Evolutionary conservation across 2,888 invertebrate genomes (phyloP).

Genomic region (Cremastinae sp.): DNA sequence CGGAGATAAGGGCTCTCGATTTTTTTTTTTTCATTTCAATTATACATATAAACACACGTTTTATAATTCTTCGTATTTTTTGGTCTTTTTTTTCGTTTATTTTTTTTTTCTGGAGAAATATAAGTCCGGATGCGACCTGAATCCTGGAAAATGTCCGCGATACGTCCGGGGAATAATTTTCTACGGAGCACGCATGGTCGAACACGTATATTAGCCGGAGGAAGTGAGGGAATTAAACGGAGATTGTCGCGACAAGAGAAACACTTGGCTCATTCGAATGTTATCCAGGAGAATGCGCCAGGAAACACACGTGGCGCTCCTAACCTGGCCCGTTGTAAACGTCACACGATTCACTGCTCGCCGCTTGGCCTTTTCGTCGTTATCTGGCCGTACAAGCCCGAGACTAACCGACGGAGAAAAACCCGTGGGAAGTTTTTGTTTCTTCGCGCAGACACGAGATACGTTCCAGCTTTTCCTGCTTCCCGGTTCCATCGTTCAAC

Average conservation of each 20-base stretch:
- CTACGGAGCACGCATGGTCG: slow-evolving; percentile 52
- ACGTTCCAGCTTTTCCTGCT: slow-evolving; percentile 7
- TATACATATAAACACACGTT: too few species aligned
- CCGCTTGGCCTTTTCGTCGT: slow-evolving; percentile 47
- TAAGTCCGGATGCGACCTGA: slow-evolving; percentile 54
- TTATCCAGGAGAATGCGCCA: slow-evolving; percentile 16
- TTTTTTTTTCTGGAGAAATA: slow-evolving; percentile 38
- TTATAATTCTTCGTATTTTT: too few species aligned
- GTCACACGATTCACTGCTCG: slow-evolving; percentile 49
- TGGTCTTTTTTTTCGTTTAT: too few species aligned
- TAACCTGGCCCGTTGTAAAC: slow-evolving; percentile 28
- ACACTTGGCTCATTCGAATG: slow-evolving; percentile 11
- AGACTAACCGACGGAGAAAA: slow-evolving; percentile 42
- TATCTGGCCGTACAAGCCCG: slow-evolving; percentile 36
- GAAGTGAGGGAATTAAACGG: slow-evolving; percentile 40
- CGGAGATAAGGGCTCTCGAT: too few species aligned
- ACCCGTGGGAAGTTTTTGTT: slow-evolving; percentile 54
- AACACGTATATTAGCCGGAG: slow-evolving; percentile 32
- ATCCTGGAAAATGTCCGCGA: slow-evolving; percentile 52
- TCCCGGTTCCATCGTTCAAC: slow-evolving; percentile 2
- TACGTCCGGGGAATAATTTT: slow-evolving; percentile 55
- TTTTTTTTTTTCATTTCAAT: too few species aligned
- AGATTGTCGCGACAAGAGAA: slow-evolving; percentile 48
- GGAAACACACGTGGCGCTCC: slow-evolving; percentile 27
- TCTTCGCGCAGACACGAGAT: slow-evolving; percentile 29